A percentile compares a stretch with the other conserved stretches of the same genome.
These are phyloP conservation scores for Brachystomella parvula DNA, from an alignment of 1,140 invertebrate genomes.

Conservation along the genomic window DNA sequence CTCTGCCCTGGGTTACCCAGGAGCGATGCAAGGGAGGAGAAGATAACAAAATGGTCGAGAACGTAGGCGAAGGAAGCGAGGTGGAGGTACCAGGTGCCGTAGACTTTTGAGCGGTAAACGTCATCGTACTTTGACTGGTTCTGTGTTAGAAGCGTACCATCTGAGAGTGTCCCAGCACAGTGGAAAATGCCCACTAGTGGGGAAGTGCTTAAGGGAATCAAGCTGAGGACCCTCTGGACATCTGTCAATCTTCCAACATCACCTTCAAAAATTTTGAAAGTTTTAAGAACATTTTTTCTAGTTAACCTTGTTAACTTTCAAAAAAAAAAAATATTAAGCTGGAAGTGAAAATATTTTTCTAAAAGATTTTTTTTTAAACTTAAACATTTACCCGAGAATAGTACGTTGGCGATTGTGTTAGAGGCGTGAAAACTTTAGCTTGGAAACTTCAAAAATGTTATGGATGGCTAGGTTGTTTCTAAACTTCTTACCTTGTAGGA, in stretches of 20 bases:
- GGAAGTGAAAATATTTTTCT: no score
- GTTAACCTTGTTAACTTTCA: no score
- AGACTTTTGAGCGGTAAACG: slow-evolving; percentile 19
- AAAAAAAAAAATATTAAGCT: no score
- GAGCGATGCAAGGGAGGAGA: slow-evolving; percentile 6
- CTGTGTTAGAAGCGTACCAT: slow-evolving; percentile 10
- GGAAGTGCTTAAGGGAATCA: not conserved
- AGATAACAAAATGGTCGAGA: slow-evolving; percentile 13
- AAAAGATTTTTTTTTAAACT: no score
- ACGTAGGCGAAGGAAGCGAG: not conserved
- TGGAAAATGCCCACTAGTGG: slow-evolving; percentile 25
- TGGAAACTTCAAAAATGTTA: no score
- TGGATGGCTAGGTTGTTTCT: no score
- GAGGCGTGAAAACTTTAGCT: no score
- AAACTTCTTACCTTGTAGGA: no score
- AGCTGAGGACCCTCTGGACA: not conserved
- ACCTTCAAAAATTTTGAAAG: no score
- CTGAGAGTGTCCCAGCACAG: slow-evolving; percentile 14
- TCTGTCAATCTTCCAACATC: slow-evolving; percentile 1
- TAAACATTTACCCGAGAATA: no score
- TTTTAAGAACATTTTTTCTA: no score
- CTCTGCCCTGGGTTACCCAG: not conserved
- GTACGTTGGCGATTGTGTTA: no score
- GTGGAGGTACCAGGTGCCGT: slow-evolving; percentile 24
- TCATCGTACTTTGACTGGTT: slow-evolving; percentile 12